phyloP scores from a whole-genome alignment of 2,888 invertebrate genomes.

The Lomographa bimaculata region DNA sequence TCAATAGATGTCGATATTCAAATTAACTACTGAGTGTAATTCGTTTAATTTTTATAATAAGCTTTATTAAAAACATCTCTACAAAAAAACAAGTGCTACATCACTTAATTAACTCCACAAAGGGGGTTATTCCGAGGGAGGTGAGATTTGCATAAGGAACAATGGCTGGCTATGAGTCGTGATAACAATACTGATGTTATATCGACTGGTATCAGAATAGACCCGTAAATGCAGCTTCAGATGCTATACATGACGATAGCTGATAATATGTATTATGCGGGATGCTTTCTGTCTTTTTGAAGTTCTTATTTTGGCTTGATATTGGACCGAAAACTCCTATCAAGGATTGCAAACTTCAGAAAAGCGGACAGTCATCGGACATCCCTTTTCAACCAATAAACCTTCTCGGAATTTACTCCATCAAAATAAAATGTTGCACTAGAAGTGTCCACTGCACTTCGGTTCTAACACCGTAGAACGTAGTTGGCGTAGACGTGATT shows the following conservation, averaged over 20 bases:
- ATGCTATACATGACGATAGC: too few relatives aligned
- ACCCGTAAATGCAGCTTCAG: slow-evolving; percentile 1
- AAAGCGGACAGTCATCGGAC: too few relatives aligned
- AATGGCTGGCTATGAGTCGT: slow-evolving; percentile 6
- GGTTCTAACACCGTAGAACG: slow-evolving; percentile 17
- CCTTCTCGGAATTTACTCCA: slow-evolving; percentile 16
- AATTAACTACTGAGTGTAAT: too few relatives aligned
- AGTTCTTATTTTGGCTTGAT: too few relatives aligned
- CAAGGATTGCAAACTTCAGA: too few relatives aligned
- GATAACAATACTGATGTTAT: slow-evolving; percentile 7
- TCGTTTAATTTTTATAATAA: too few relatives aligned
- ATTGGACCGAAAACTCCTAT: too few relatives aligned
- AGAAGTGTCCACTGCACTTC: slow-evolving; percentile 24
- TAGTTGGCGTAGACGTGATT: slow-evolving; percentile 17
- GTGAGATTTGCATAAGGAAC: slow-evolving; percentile 6
- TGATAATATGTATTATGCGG: too few relatives aligned
- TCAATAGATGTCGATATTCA: too few relatives aligned
- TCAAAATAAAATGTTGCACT: slow-evolving; percentile 24
- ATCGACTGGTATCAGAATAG: not conserved
- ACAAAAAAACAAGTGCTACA: too few relatives aligned
- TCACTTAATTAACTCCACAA: slow-evolving; percentile 4
- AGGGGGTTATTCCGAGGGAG: slow-evolving; percentile 1
- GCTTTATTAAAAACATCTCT: too few relatives aligned
- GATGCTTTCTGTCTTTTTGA: too few relatives aligned
- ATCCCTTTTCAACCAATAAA: slow-evolving; percentile 27